Percentiles rank a stretch among this genome's conserved stretches.
phyloP scores from a whole-genome alignment of 2,888 invertebrate species.

The Geotrupes spiniger region DNA sequence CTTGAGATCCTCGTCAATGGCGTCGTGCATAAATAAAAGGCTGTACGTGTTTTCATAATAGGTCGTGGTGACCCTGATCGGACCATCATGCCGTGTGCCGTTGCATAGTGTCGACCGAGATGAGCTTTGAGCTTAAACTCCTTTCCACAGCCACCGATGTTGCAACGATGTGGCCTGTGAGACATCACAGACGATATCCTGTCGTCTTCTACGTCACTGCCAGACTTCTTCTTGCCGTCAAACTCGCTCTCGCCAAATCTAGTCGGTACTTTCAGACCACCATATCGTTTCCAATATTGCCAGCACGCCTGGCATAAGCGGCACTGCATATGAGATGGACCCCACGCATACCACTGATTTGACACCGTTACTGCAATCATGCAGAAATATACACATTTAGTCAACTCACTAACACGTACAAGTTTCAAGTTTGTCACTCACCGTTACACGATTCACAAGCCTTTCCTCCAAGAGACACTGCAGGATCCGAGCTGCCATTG shows the following conservation, averaged over 20 bases:
- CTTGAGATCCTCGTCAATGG: slow-evolving; percentile 87
- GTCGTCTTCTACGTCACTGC: slow-evolving; percentile 53
- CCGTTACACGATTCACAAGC: slow-evolving; percentile 84
- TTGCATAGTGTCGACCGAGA: slow-evolving; percentile 89
- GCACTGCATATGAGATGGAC: slow-evolving; percentile 87
- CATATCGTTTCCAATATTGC: slow-evolving; percentile 98
- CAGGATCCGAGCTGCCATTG: slow-evolving; percentile 60
- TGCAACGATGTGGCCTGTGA: slow-evolving; percentile 83
- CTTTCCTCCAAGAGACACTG: slow-evolving; percentile 61
- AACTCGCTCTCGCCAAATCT: slow-evolving; percentile 53
- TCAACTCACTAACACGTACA: not conserved
- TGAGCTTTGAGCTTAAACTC: slow-evolving; percentile 96
- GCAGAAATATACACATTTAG: slow-evolving; percentile 8
- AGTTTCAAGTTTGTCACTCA: slow-evolving; percentile 42
- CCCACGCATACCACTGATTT: slow-evolving; percentile 96
- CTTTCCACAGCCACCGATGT: slow-evolving; percentile 88
- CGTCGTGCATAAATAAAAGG: slow-evolving; percentile 92
- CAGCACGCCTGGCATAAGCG: slow-evolving; percentile 93
- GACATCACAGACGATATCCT: slow-evolving; percentile 54
- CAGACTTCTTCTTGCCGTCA: slow-evolving; percentile 50
- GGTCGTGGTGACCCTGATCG: slow-evolving; percentile 80
- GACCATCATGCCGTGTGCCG: slow-evolving; percentile 79
- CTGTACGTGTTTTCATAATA: slow-evolving; percentile 95
- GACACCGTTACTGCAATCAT: slow-evolving; percentile 64
- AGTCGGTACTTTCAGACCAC: slow-evolving; percentile 84